Evolutionary conservation across 2,888 invertebrate genomes (phyloP).

Genomic region (Cosmia trapezina): DNA sequence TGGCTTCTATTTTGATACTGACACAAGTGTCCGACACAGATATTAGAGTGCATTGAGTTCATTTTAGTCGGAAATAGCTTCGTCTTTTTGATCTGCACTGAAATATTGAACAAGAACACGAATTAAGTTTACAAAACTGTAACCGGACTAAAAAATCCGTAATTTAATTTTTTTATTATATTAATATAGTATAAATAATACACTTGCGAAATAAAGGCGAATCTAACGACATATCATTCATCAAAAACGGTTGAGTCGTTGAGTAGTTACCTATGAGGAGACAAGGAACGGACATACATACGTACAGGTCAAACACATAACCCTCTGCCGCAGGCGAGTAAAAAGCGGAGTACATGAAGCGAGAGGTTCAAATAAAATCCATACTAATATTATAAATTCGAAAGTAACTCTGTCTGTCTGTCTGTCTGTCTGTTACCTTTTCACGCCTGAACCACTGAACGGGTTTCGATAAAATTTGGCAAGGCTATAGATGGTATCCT

Average conservation of each 20-base stretch:
- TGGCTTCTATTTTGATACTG: conserved; percentile 24
- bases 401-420: too few relatives aligned
- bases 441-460: too few relatives aligned
- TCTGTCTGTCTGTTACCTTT: too few relatives aligned
- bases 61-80: conserved; percentile 8
- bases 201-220: neutral
- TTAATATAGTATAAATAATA: too few relatives aligned
- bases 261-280: too few relatives aligned
- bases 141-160: too few relatives aligned
- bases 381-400: too few relatives aligned
- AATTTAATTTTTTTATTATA: too few relatives aligned
- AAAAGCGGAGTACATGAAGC: too few relatives aligned
- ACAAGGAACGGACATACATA: neutral
- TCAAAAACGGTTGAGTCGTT: neutral
- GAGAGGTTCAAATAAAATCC: neutral
- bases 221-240: neutral
- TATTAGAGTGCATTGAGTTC: conserved; percentile 23
- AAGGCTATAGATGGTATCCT: too few relatives aligned
- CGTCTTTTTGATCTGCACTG: conserved; percentile 3
- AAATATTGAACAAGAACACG: neutral
- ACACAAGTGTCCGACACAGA: conserved; percentile 11
- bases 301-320: neutral
- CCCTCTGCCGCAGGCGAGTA: neutral
- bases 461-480: too few relatives aligned
- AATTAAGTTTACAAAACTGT: too few relatives aligned